These are phyloP conservation scores for Leptinotarsa tumamoca DNA, from an alignment of 2,888 invertebrate genomes.

Conservation along the genomic window DNA sequence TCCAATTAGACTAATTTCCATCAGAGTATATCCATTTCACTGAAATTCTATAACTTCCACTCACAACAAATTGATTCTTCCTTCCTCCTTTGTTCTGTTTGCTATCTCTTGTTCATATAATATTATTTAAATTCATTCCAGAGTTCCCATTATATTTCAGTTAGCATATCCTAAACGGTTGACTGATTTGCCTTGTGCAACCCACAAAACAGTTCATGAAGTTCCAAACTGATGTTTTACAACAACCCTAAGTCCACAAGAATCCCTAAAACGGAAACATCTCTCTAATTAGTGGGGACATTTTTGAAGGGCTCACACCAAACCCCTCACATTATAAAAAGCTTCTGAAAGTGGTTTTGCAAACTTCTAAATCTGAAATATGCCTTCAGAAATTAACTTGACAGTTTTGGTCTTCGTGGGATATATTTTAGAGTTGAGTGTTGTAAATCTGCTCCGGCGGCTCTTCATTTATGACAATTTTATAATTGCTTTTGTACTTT, in stretches of 20 bases:
- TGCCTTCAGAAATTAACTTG: conserved; percentile 14
- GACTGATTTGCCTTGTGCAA: conserved; percentile 13
- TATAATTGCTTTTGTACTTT: not conserved
- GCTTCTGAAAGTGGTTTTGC: conserved; percentile 26
- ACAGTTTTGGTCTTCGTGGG: conserved; percentile 20
- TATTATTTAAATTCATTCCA: not conserved
- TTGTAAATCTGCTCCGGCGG: conserved; percentile 1
- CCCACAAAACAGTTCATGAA: conserved; percentile 25
- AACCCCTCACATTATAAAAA: conserved; percentile 25
- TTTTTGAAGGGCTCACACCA: conserved; percentile 24
- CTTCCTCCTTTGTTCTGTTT: not conserved
- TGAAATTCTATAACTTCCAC: no score
- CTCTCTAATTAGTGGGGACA: conserved; percentile 24
- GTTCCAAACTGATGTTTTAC: conserved; percentile 23
- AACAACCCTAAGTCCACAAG: conserved; percentile 22
- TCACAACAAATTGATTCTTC: not conserved
- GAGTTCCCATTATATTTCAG: not conserved
- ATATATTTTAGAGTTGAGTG: not conserved
- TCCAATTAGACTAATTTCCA: no score
- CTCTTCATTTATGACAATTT: not conserved
- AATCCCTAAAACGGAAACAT: conserved; percentile 22
- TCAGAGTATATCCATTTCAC: no score
- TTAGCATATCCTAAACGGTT: not conserved
- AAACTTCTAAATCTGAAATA: conserved; percentile 18
- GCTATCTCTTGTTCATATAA: no score